phyloP scores from a whole-genome alignment of 2,113 vertebrate species.

The Cyanistes caeruleus region DNA sequence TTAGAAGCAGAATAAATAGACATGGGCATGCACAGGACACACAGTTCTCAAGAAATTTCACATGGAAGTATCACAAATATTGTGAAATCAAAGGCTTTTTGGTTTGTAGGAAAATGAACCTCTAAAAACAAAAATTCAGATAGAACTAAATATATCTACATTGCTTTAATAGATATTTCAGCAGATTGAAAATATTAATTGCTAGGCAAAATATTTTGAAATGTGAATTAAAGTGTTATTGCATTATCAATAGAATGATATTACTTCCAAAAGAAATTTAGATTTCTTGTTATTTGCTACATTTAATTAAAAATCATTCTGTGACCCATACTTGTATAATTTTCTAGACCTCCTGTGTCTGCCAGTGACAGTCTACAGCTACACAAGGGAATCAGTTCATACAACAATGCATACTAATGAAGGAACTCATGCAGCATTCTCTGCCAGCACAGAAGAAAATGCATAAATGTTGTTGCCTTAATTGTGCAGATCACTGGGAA shows the following conservation, averaged over 20 bases:
- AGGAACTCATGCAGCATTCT: neutral
- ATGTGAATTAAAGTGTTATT: neutral
- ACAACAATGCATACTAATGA: slow-evolving; percentile 57
- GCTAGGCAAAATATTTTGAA: neutral
- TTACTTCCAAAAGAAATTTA: neutral
- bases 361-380: slow-evolving; percentile 14
- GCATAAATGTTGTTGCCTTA: slow-evolving; percentile 39
- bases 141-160: neutral
- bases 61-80: neutral
- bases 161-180: neutral
- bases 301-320: slow-evolving; percentile 59
- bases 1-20: neutral
- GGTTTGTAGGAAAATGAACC: neutral
- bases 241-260: neutral
- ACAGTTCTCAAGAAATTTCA: neutral
- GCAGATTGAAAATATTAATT: neutral
- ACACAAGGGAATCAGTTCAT: slow-evolving; percentile 19
- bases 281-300: slow-evolving; percentile 9
- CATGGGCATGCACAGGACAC: neutral
- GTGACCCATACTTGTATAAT: slow-evolving; percentile 34
- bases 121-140: neutral
- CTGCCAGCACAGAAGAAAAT: neutral
- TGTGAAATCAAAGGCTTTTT: neutral
- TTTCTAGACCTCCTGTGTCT: slow-evolving; percentile 9
- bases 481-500: slow-evolving; percentile 26